Evolutionary conservation across 2,888 invertebrate species (phyloP).

Genomic region (Mesorhabditis belari): DNA sequence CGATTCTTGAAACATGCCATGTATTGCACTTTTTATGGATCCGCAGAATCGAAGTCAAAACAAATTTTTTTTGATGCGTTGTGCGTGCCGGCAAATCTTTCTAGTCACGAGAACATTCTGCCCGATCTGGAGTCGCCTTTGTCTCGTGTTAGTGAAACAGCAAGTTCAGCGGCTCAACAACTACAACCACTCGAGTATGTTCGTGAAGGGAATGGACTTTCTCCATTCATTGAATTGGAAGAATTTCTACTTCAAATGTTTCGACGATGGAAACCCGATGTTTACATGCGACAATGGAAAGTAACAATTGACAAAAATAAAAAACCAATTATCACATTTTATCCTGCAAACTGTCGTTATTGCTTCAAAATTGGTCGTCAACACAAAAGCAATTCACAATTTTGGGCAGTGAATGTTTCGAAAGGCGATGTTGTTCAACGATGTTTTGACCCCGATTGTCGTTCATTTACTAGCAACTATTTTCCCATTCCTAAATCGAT

Average conservation of each 20-base stretch:
- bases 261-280: background rate
- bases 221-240: background rate
- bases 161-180: too few relatives aligned
- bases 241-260: background rate
- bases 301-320: too few relatives aligned
- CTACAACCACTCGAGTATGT: too few relatives aligned
- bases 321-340: too few relatives aligned
- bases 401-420: background rate
- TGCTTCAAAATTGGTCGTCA: background rate
- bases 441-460: background rate
- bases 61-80: conserved; percentile 9
- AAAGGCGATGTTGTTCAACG: too few relatives aligned
- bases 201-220: too few relatives aligned
- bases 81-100: conserved; percentile 7
- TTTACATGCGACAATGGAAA: too few relatives aligned
- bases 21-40: conserved; percentile 31
- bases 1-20: conserved; percentile 12
- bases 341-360: background rate
- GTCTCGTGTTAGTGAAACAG: too few relatives aligned
- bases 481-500: background rate
- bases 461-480: background rate
- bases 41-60: background rate
- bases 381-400: background rate
- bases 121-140: too few relatives aligned
- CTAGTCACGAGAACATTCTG: too few relatives aligned